phyloP scores from a whole-genome alignment of 2,888 invertebrate species.

The Clivina fossor region DNA sequence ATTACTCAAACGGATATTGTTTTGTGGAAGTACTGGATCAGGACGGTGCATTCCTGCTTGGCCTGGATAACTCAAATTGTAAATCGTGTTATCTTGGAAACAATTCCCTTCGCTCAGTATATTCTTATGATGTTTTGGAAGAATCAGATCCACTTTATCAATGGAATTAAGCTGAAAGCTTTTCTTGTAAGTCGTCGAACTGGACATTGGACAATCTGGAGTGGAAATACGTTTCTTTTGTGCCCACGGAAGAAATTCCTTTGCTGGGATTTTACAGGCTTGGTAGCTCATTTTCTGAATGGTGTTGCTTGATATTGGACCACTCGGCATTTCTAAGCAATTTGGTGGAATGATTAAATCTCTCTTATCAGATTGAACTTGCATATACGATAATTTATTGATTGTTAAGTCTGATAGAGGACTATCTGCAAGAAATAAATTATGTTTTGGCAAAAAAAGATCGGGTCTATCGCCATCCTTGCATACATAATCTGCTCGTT shows the following conservation, averaged over 20 bases:
- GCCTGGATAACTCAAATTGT: slow-evolving; percentile 48
- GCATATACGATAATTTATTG: too few relatives aligned
- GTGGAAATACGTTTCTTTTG: slow-evolving; percentile 51
- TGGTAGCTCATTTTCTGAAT: slow-evolving; percentile 55
- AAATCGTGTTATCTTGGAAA: slow-evolving; percentile 18
- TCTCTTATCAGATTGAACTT: too few relatives aligned
- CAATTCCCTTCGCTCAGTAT: background rate
- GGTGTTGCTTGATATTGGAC: too few relatives aligned
- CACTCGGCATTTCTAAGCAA: too few relatives aligned
- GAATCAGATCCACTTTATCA: background rate
- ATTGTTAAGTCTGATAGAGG: too few relatives aligned
- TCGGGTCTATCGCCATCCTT: too few relatives aligned
- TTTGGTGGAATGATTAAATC: too few relatives aligned
- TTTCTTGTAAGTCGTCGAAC: slow-evolving; percentile 41
- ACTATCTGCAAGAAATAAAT: too few relatives aligned
- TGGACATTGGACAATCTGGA: slow-evolving; percentile 51
- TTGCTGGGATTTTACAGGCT: slow-evolving; percentile 51
- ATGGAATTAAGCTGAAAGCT: slow-evolving; percentile 18
- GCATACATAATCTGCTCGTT: too few relatives aligned
- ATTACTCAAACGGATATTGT: slow-evolving; percentile 44
- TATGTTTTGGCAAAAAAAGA: too few relatives aligned
- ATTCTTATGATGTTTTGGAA: slow-evolving; percentile 11
- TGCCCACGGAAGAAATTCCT: slow-evolving; percentile 54
- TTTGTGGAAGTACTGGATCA: slow-evolving; percentile 42
- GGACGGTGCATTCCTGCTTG: slow-evolving; percentile 47